A percentile compares a stretch with the other conserved stretches of the same genome.
phyloP scores from a whole-genome alignment of 1,140 invertebrate genomes.

The Drosophila suzukii region DNA sequence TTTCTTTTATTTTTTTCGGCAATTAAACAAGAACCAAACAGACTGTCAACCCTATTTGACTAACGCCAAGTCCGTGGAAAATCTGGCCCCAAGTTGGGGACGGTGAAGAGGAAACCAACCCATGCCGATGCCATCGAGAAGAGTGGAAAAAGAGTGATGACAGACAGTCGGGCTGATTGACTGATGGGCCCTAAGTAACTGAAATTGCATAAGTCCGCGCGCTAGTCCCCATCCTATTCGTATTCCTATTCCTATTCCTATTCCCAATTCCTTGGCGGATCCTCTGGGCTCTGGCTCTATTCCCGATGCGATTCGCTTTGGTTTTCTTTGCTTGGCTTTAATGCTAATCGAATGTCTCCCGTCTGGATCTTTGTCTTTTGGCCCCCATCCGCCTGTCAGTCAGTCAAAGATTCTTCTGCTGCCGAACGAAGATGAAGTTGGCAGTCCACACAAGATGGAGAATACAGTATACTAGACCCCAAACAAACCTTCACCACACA shows the following conservation, averaged over 20 bases:
- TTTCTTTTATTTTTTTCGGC: conserved; percentile 29
- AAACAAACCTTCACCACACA: conserved; percentile 12
- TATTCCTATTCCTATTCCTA: not conserved
- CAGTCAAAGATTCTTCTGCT: conserved; percentile 25
- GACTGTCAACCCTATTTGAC: conserved; percentile 33
- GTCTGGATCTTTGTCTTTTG: conserved; percentile 11
- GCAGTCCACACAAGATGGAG: conserved; percentile 40
- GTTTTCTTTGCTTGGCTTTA: conserved; percentile 55
- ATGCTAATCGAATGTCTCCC: conserved; percentile 76
- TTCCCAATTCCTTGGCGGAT: conserved; percentile 3
- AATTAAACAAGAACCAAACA: conserved; percentile 25
- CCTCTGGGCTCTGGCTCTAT: conserved; percentile 7
- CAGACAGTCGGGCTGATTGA: conserved; percentile 74
- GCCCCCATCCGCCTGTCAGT: conserved; percentile 24
- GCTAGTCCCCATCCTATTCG: not conserved
- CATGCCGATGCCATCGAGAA: not conserved
- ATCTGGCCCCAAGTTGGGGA: not conserved
- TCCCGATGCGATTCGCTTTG: conserved; percentile 25
- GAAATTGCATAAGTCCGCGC: conserved; percentile 68
- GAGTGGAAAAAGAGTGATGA: conserved; percentile 57
- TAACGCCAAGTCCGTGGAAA: conserved; percentile 1
- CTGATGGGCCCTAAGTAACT: conserved; percentile 80
- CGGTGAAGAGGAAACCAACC: not conserved
- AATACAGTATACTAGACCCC: not conserved
- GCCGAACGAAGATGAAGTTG: conserved; percentile 73